A percentile compares a stretch with the other conserved stretches of the same genome.
These are phyloP conservation scores for Myotis lucifugus DNA, from an alignment of 2,113 vertebrate genomes.

Conservation along the genomic window DNA sequence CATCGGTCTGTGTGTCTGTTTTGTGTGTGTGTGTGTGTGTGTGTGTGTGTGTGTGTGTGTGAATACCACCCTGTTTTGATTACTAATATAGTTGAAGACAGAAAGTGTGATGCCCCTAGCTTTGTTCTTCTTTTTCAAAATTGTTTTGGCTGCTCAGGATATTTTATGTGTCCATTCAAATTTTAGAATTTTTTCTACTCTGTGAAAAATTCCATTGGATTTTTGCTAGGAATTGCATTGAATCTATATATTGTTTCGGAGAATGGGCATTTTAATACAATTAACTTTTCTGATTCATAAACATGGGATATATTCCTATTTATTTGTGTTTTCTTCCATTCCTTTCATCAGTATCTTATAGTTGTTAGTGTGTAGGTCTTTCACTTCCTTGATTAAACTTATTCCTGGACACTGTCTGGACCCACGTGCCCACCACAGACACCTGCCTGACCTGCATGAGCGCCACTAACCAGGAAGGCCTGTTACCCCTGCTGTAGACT, in stretches of 20 bases:
- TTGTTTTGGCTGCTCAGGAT: neutral
- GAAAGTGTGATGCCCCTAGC: neutral
- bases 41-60: neutral
- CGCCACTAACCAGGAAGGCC: no score
- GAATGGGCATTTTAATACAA: neutral
- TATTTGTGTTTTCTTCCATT: neutral
- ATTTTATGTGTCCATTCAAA: neutral
- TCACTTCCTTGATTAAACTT: neutral
- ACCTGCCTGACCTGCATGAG: no score
- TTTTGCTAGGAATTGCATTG: neutral
- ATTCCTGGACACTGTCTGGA: neutral
- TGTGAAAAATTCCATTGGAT: neutral
- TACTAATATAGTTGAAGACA: neutral
- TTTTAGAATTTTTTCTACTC: neutral
- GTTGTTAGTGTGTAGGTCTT: neutral
- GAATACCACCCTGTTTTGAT: neutral
- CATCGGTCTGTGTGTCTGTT: neutral
- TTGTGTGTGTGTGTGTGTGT: no score
- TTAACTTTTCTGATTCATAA: neutral
- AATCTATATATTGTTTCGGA: neutral
- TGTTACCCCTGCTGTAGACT: no score
- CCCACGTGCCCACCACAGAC: no score
- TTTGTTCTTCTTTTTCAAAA: neutral
- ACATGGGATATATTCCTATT: neutral
- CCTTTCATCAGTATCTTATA: neutral